These are phyloP conservation scores for Leucophenga montana DNA, from an alignment of 2,888 invertebrate genomes.

Conservation along the genomic window DNA sequence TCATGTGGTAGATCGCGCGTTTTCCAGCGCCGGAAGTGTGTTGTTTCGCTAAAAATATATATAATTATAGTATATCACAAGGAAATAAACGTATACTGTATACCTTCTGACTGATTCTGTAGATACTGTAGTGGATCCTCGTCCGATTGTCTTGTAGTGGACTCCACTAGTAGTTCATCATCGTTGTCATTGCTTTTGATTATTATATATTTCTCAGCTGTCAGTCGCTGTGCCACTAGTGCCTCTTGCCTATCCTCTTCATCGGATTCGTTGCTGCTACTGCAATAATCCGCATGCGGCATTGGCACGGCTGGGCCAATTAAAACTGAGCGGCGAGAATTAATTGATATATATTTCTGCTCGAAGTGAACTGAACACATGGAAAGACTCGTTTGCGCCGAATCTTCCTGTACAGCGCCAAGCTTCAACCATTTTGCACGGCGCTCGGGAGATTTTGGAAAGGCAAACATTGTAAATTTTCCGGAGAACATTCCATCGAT, in stretches of 20 bases:
- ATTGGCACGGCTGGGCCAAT: constrained; percentile 62
- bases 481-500: constrained; percentile 31
- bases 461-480: constrained; percentile 58
- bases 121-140: neutral
- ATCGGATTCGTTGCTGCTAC: neutral
- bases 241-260: neutral
- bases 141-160: constrained; percentile 41
- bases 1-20: neutral
- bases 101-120: neutral
- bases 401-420: constrained; percentile 51
- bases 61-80: no score
- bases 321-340: constrained; percentile 57
- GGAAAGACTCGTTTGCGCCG: constrained; percentile 43
- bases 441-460: constrained; percentile 63
- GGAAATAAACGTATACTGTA: no score
- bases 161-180: constrained; percentile 50
- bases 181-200: constrained; percentile 42
- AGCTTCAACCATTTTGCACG: constrained; percentile 56
- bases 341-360: constrained; percentile 52
- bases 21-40: no score
- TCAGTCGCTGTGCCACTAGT: neutral
- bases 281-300: constrained; percentile 39
- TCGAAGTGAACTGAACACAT: constrained; percentile 70
- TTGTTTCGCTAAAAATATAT: no score
- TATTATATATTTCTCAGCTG: constrained; percentile 31